Base-by-base conservation (phyloP, 1,140 invertebrate species). In the Microplitis demolitor region DNA sequence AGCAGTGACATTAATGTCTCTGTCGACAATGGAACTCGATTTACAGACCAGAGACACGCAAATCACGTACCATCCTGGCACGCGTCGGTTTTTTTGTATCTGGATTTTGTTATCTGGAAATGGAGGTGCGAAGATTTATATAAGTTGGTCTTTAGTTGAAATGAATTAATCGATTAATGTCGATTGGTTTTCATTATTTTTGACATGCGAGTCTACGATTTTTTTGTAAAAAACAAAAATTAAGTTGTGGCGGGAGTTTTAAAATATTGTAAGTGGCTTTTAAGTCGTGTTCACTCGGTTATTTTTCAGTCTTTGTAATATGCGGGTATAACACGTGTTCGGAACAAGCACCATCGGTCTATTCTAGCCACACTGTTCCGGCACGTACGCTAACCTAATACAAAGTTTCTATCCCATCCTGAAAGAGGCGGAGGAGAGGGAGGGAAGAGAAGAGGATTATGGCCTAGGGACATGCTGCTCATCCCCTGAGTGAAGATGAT, bases 371-470 rank as follows among this genome's bases (percentile, higher is more conserved):
- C 58, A 66, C 61, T 60, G 68, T 71, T 69, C 66, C 58, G 45
- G 64, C 74, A 75, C 74, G 74, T 75, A 75, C 66, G 58, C 67
- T 77, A 72, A 66, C 74, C 34, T 72, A 77, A 76, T 70, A 73
- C 74, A 74, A 76, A 71, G 72, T 71, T 76, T 69, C 76, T 74
- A 71, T 75, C 54, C 39, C 39, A 11, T 45, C 39, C 6, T 45
- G 39, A 11, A 45, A 11, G 11, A 9, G 66, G 66, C 78, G 33
- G 35, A 50, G 56, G 50, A 34, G 37, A 11, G 4, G 14, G 62
- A 39, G 66, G 37, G 33, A 33, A 6, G 45, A 31, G 61, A 34
- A n/a, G 35, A 53, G 63, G 61, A 64, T 50, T 64, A 63, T 60
- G 54, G 33, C 37, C 62, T 50, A 14, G 62, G 62, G 68, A 74